These are phyloP conservation scores for Epinephelus cyanopodus DNA, from an alignment of 2,113 vertebrate genomes.

Conservation along the genomic window DNA sequence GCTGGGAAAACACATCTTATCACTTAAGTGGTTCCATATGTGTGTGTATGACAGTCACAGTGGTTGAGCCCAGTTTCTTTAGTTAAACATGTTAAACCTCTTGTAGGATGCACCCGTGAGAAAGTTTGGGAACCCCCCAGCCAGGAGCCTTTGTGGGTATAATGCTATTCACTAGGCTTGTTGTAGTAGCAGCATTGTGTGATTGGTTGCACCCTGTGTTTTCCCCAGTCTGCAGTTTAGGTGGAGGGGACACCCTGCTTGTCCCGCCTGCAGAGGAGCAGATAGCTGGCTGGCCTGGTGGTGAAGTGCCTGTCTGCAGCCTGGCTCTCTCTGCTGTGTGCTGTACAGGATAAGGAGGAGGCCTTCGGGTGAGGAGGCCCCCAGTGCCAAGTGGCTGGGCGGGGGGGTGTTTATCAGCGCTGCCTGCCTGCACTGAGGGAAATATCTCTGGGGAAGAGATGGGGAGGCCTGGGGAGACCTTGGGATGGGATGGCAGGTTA, in stretches of 20 bases:
- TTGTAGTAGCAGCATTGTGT: conserved; percentile 8
- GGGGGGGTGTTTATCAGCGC: conserved; percentile 56
- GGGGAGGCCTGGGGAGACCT: conserved; percentile 11
- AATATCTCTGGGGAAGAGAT: conserved; percentile 46
- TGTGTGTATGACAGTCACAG: conserved; percentile 14
- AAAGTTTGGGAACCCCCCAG: neutral
- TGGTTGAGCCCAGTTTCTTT: neutral
- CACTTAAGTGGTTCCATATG: conserved; percentile 16
- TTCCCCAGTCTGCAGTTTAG: conserved; percentile 9
- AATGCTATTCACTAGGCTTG: neutral
- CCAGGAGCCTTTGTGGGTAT: neutral
- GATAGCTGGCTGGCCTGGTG: conserved; percentile 33
- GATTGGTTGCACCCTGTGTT: conserved; percentile 15
- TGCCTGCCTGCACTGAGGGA: conserved; percentile 52
- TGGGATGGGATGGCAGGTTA: conserved; percentile 29
- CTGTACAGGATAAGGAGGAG: conserved; percentile 43
- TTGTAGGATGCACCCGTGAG: neutral
- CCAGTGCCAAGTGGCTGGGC: conserved; percentile 48
- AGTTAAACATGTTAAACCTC: neutral
- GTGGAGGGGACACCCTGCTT: conserved; percentile 23
- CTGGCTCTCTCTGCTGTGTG: conserved; percentile 29
- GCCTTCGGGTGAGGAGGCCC: conserved; percentile 44
- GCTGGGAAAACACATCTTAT: conserved; percentile 46
- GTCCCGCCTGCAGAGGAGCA: conserved; percentile 39
- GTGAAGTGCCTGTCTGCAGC: conserved; percentile 22